A percentile compares a stretch with the other conserved stretches of the same genome.
Conservation (phyloP, 2,113 vertebrate genomes). For the Hyaena hyaena region DNA sequence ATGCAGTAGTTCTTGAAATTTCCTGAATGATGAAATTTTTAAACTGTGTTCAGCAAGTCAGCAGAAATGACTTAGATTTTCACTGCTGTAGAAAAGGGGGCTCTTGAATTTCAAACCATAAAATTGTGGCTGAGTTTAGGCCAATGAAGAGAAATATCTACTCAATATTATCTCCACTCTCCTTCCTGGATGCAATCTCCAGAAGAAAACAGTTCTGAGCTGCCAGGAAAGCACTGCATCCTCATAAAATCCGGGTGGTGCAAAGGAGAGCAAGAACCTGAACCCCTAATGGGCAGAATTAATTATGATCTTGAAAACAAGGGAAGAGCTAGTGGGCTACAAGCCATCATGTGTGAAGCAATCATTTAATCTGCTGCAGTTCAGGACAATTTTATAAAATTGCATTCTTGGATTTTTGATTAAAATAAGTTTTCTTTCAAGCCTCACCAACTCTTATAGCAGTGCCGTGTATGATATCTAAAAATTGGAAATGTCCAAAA, state of each 20-base stretch:
- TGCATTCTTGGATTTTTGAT: conserved; percentile 19
- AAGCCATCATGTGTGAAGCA: neutral
- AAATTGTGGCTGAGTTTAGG: neutral
- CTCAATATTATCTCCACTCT: neutral
- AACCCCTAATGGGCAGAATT: neutral
- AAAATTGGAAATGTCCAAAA: conserved; percentile 3
- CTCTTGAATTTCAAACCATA: conserved; percentile 7
- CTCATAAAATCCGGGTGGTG: rapidly evolving
- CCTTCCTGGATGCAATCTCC: neutral
- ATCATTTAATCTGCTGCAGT: neutral
- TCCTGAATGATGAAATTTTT: neutral
- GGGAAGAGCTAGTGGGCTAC: neutral
- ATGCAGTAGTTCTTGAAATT: neutral
- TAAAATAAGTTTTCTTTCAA: conserved; percentile 42
- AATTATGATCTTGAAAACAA: conserved; percentile 10
- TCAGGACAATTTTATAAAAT: conserved; percentile 28
- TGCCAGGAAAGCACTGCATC: neutral
- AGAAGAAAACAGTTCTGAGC: neutral
- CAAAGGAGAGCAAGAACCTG: neutral
- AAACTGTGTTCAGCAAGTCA: neutral
- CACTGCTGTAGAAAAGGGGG: neutral
- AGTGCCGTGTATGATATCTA: neutral
- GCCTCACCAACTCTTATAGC: neutral
- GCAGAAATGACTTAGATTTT: conserved; percentile 16
- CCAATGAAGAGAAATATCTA: conserved; percentile 19